Percentiles rank a stretch among this genome's conserved stretches.
phyloP scores from a whole-genome alignment of 2,797 vertebrate species.

The Periparus ater region DNA sequence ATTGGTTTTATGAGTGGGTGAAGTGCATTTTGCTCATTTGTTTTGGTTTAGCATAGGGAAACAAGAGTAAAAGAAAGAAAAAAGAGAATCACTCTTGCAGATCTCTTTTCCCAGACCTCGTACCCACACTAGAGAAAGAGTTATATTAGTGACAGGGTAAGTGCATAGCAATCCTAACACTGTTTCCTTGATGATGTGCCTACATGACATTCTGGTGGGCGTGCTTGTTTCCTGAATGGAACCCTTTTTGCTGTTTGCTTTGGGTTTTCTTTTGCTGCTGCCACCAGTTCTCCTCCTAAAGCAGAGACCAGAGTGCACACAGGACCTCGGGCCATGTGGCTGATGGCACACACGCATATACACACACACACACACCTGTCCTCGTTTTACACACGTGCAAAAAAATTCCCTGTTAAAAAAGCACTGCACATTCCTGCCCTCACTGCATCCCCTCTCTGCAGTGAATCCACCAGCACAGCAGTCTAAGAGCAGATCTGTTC shows the following conservation, averaged over 20 bases:
- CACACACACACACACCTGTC: fast-evolving
- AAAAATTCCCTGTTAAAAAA: not conserved
- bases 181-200: not conserved
- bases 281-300: not conserved
- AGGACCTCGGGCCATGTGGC: not conserved
- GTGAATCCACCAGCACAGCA: not conserved
- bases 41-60: not conserved
- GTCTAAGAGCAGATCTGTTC: not conserved
- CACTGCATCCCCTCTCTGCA: not conserved
- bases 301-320: not conserved
- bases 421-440: not conserved
- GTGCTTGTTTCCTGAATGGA: not conserved
- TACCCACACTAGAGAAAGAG: not conserved
- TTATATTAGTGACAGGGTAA: not conserved
- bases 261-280: not conserved
- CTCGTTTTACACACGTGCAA: not conserved
- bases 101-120: not conserved
- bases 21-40: slow-evolving; percentile 11
- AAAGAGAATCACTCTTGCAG: not conserved
- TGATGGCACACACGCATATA: not conserved
- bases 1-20: not conserved
- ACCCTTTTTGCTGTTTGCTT: not conserved
- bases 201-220: not conserved
- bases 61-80: not conserved
- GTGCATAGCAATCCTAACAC: not conserved